Conservation (phyloP, 2,797 vertebrate species). For the Anguilla anguilla region DNA sequence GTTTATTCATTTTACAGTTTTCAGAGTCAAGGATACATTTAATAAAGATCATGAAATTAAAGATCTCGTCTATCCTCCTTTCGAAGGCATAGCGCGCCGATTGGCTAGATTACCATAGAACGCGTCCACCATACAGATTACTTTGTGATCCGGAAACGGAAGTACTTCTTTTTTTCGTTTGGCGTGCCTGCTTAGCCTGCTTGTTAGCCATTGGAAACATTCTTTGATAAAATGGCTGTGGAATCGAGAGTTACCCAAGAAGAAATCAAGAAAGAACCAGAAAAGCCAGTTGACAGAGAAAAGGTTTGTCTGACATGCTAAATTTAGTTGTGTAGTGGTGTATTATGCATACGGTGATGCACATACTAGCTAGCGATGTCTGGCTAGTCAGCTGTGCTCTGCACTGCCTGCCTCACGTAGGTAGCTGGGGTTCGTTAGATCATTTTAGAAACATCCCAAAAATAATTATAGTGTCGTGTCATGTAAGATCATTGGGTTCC, state of each 20-base stretch:
- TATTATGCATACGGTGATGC: background rate
- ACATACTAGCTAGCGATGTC: background rate
- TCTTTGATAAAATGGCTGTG: constrained; percentile 80
- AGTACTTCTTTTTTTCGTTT: background rate
- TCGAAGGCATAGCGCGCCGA: background rate
- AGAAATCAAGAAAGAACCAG: constrained; percentile 95
- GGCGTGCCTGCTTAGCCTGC: background rate
- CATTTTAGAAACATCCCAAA: background rate
- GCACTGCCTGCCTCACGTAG: background rate
- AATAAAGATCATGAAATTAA: too few species aligned
- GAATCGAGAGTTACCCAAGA: constrained; percentile 94
- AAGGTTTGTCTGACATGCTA: constrained; percentile 73
- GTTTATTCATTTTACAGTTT: too few species aligned
- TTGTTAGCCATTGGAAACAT: background rate
- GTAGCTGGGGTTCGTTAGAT: background rate
- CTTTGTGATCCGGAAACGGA: background rate
- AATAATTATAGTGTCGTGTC: background rate
- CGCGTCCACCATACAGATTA: background rate
- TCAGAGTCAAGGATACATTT: too few species aligned
- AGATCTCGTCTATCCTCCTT: background rate
- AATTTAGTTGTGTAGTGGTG: background rate
- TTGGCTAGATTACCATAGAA: background rate
- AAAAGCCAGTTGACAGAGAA: constrained; percentile 92
- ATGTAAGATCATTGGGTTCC: background rate
- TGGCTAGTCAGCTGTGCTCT: background rate